Conservation (phyloP, 2,113 vertebrate species). For the Melanocharis versteri region DNA sequence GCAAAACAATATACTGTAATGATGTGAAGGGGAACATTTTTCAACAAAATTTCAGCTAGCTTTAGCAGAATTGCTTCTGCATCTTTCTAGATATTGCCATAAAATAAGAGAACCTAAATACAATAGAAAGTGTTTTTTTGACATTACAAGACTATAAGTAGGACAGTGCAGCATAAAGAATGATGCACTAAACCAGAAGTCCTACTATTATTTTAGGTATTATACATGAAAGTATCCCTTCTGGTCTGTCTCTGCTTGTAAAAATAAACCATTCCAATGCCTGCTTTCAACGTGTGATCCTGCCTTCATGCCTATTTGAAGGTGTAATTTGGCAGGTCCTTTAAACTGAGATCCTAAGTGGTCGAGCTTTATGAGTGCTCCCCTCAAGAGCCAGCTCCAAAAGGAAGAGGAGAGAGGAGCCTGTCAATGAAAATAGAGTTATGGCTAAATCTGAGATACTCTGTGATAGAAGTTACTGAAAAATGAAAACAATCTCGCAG, state of each 20-base stretch:
- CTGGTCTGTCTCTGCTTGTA: not conserved
- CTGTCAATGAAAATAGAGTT: not conserved
- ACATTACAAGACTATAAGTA: not conserved
- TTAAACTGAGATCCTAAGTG: not conserved
- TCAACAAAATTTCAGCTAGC: slow-evolving; percentile 13
- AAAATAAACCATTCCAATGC: not conserved
- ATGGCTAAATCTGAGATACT: not conserved
- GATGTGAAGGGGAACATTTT: not conserved
- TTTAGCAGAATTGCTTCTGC: slow-evolving; percentile 7
- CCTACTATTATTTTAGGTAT: not conserved
- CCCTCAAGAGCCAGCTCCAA: not conserved
- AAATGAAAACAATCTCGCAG: slow-evolving; percentile 41
- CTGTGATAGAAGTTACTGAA: slow-evolving; percentile 10
- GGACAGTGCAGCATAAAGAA: slow-evolving; percentile 4
- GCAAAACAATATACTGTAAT: slow-evolving; percentile 4
- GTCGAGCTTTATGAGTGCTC: not conserved
- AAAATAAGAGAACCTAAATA: not conserved
- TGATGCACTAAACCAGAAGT: not conserved
- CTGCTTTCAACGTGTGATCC: not conserved
- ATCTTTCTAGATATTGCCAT: not conserved
- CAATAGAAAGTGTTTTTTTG: not conserved
- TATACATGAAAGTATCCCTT: not conserved
- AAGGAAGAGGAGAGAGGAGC: not conserved
- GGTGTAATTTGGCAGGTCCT: not conserved
- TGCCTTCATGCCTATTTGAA: not conserved